These are phyloP conservation scores for Muscina levida DNA, from an alignment of 2,888 invertebrate genomes.

Conservation along the genomic window DNA sequence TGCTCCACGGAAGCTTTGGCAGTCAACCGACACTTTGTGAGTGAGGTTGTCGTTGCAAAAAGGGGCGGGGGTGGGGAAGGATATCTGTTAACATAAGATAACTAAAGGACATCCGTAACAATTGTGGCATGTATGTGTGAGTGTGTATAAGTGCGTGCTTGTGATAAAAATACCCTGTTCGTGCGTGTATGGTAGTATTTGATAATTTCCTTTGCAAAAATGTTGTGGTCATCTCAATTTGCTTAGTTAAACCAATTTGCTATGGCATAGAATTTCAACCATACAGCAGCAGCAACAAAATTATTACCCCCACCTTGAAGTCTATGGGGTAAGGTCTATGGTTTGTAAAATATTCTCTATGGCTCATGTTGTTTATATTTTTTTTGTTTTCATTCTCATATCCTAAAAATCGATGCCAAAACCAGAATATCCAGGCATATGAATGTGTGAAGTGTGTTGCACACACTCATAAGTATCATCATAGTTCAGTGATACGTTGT, in stretches of 20 bases:
- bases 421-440: not conserved
- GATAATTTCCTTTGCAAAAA: conserved; percentile 42
- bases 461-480: too few relatives aligned
- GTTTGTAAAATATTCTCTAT: too few relatives aligned
- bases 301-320: conserved; percentile 10
- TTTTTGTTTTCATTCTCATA: too few relatives aligned
- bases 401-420: too few relatives aligned
- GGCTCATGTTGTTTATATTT: too few relatives aligned
- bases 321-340: conserved; percentile 1
- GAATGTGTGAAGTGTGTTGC: not conserved
- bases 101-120: conserved; percentile 61
- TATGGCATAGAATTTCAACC: conserved; percentile 49
- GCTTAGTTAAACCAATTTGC: conserved; percentile 34
- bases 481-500: too few relatives aligned
- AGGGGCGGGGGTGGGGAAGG: too few relatives aligned
- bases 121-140: conserved; percentile 50
- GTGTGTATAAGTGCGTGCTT: too few relatives aligned
- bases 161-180: too few relatives aligned
- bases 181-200: not conserved
- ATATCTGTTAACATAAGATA: conserved; percentile 60
- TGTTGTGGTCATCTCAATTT: conserved; percentile 46
- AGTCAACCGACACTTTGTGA: too few relatives aligned
- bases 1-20: too few relatives aligned
- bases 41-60: too few relatives aligned
- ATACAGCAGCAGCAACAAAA: not conserved